These are phyloP conservation scores for Upupa epops DNA, from an alignment of 2,113 vertebrate species.

Conservation along the genomic window DNA sequence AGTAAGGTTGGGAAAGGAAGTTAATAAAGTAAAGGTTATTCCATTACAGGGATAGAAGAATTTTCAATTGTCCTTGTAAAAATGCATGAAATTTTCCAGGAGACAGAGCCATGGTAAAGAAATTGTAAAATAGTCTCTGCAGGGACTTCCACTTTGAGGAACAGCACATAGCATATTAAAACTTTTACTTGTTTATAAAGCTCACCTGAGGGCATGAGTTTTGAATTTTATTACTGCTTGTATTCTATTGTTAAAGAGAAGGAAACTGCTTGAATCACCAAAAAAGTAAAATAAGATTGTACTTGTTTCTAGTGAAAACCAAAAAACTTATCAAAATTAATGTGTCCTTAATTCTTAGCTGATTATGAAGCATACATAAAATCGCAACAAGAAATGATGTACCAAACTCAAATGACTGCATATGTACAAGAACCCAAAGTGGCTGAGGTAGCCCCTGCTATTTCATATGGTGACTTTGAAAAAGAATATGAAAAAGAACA, in stretches of 20 bases:
- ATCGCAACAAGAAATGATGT: constrained; percentile 84
- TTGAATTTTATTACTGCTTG: neutral
- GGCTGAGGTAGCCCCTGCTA: constrained; percentile 80
- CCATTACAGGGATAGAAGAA: neutral
- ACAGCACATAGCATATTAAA: neutral
- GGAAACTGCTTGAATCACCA: neutral
- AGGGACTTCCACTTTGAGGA: neutral
- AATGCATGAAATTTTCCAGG: neutral
- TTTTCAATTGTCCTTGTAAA: neutral
- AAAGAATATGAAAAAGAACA: constrained; percentile 90
- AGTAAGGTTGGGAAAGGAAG: neutral
- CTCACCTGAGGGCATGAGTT: neutral
- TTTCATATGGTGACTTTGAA: constrained; percentile 84
- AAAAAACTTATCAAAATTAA: neutral
- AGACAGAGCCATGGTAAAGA: neutral
- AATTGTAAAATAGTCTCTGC: neutral
- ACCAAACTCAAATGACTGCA: constrained; percentile 86
- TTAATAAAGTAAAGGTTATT: neutral
- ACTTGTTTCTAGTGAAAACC: neutral
- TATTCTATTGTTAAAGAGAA: neutral
- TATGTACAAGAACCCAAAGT: constrained; percentile 86
- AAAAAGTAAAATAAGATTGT: neutral
- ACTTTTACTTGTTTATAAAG: neutral
- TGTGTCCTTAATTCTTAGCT: constrained; percentile 74
- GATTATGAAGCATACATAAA: constrained; percentile 89